Conservation (phyloP, 37 sponge, comb jelly and placozoan genomes). For the Corticium candelabrum region DNA sequence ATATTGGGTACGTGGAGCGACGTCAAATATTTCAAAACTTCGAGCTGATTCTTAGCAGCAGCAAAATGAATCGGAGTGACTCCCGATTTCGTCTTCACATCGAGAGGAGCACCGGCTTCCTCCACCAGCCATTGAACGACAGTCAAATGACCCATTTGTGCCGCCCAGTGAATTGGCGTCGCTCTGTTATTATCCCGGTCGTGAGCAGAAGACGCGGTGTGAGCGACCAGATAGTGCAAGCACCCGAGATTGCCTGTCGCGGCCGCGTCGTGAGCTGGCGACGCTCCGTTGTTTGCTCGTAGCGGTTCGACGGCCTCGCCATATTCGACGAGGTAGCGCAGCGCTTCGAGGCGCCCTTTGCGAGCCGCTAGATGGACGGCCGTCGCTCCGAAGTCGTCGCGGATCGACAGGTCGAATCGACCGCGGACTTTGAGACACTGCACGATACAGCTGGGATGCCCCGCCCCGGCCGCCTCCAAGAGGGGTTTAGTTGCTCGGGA, state of each 20-base stretch:
- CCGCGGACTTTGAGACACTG: background rate
- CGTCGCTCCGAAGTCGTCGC: conserved; percentile 70
- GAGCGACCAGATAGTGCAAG: conserved; percentile 60
- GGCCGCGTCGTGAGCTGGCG: conserved; percentile 88
- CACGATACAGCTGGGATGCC: background rate
- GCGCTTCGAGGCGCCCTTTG: conserved; percentile 54
- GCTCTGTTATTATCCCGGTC: conserved; percentile 62
- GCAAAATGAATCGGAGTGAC: conserved; percentile 73
- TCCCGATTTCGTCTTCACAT: conserved; percentile 53
- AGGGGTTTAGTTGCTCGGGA: background rate
- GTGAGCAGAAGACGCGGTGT: conserved; percentile 47
- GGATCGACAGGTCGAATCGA: background rate
- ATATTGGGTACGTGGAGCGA: background rate
- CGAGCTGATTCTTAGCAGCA: conserved; percentile 64
- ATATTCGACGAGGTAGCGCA: conserved; percentile 65
- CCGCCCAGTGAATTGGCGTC: conserved; percentile 91
- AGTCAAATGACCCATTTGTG: conserved; percentile 61
- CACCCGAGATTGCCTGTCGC: conserved; percentile 83
- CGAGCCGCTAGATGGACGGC: conserved; percentile 86
- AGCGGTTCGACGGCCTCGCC: conserved; percentile 23
- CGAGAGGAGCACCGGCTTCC: conserved; percentile 53
- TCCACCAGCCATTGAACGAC: conserved; percentile 59
- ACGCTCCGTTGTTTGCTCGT: conserved; percentile 75
- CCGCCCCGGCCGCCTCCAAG: background rate
- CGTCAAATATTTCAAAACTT: conserved; percentile 51